Percentiles rank a stretch among this genome's conserved stretches.
Evolutionary conservation across 2,888 invertebrate species (phyloP).

Genomic region (Sphaeridia pumilis): DNA sequence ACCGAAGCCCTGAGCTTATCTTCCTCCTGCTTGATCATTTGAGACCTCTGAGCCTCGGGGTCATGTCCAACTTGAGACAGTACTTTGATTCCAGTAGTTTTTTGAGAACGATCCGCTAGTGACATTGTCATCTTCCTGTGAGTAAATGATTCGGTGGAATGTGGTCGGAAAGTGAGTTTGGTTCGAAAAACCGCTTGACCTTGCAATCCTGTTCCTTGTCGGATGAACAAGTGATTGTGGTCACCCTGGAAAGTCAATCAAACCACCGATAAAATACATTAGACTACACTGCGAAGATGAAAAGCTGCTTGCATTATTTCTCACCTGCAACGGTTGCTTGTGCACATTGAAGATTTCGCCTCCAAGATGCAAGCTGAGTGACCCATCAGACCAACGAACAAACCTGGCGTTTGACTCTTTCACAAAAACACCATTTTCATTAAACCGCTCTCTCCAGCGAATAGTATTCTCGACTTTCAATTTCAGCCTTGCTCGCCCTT

Average conservation of each 20-base stretch:
- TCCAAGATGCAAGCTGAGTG: constrained; percentile 90
- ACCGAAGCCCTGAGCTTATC: constrained; percentile 83
- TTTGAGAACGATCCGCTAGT: constrained; percentile 84
- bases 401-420: constrained; percentile 91
- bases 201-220: constrained; percentile 94
- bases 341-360: constrained; percentile 97
- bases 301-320: constrained; percentile 17
- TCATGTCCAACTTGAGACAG: constrained; percentile 85
- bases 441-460: constrained; percentile 77
- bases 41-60: constrained; percentile 83
- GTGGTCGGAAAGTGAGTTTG: constrained; percentile 92
- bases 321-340: constrained; percentile 72
- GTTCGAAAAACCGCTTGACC: constrained; percentile 96
- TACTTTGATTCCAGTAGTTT: constrained; percentile 90
- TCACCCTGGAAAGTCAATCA: constrained; percentile 55
- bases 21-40: constrained; percentile 95
- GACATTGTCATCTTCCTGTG: constrained; percentile 98
- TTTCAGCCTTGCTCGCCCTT: constrained; percentile 83
- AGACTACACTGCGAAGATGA: background rate
- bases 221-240: constrained; percentile 93
- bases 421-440: constrained; percentile 64
- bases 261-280: constrained; percentile 4
- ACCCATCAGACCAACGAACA: constrained; percentile 96
- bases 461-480: constrained; percentile 96
- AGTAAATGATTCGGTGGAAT: constrained; percentile 97